A percentile compares a stretch with the other conserved stretches of the same genome.
These are phyloP conservation scores for Lophotriccus pileatus DNA, from an alignment of 2,797 vertebrate genomes.

Conservation along the genomic window DNA sequence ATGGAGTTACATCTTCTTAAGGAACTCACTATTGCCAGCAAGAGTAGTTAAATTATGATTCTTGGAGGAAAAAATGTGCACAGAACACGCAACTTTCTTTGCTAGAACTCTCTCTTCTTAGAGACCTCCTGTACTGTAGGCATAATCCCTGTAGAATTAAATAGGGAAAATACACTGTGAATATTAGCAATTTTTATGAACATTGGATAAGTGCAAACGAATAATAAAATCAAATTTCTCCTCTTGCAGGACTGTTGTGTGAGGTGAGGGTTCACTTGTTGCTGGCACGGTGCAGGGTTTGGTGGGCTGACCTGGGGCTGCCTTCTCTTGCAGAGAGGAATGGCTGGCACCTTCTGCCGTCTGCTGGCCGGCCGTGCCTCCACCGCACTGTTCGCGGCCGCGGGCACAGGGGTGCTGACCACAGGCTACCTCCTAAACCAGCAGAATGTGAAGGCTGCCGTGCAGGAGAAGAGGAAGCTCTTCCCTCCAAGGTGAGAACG, in stretches of 20 bases:
- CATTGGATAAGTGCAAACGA: neutral
- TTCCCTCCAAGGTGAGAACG: constrained; percentile 86
- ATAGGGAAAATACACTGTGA: neutral
- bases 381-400: constrained; percentile 79
- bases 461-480: constrained; percentile 77
- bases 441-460: constrained; percentile 68
- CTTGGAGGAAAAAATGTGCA: neutral
- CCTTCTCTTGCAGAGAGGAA: constrained; percentile 64
- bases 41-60: neutral
- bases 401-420: constrained; percentile 82
- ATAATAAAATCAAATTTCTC: neutral
- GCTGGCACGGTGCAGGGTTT: neutral
- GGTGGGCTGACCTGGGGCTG: neutral
- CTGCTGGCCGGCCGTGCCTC: constrained; percentile 81
- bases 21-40: neutral
- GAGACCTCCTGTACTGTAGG: neutral
- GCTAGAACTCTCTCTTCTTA: neutral
- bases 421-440: constrained; percentile 80
- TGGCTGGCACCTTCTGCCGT: constrained; percentile 85
- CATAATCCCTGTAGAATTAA: neutral
- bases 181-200: neutral
- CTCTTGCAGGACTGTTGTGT: neutral
- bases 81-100: neutral
- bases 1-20: neutral
- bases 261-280: neutral